Percentiles rank a stretch among this genome's conserved stretches.
These are phyloP conservation scores for Lochmaea crataegi DNA, from an alignment of 2,888 invertebrate species.

Conservation along the genomic window DNA sequence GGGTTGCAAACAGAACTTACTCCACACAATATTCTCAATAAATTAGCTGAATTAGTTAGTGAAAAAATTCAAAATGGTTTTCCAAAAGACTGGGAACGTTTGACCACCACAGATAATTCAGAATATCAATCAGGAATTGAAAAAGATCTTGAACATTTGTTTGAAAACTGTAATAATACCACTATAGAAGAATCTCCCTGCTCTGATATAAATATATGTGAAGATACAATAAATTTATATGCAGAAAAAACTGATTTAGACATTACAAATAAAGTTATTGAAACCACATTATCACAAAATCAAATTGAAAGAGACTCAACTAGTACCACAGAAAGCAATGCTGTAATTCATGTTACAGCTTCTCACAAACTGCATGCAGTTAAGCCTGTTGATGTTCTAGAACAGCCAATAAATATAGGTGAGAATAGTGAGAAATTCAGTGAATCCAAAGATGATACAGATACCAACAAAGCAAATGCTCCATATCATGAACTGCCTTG, in stretches of 20 bases:
- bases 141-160: slow-evolving; percentile 40
- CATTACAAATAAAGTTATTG: neutral
- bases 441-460: too few species aligned
- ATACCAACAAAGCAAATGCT: too few species aligned
- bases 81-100: slow-evolving; percentile 13
- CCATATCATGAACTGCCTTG: too few species aligned
- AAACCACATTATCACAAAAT: neutral
- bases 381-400: too few species aligned
- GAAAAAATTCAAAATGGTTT: slow-evolving; percentile 35
- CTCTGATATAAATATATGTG: slow-evolving; percentile 11
- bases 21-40: slow-evolving; percentile 42
- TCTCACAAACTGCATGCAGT: too few species aligned
- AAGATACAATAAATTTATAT: neutral
- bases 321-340: neutral
- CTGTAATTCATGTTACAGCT: too few species aligned
- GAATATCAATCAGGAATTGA: slow-evolving; percentile 48
- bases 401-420: too few species aligned
- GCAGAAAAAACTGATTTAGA: neutral
- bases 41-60: slow-evolving; percentile 46
- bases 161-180: slow-evolving; percentile 34
- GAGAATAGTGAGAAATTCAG: too few species aligned
- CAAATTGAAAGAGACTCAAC: neutral
- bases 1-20: slow-evolving; percentile 23
- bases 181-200: slow-evolving; percentile 27
- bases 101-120: slow-evolving; percentile 19